Evolutionary conservation across 2,888 invertebrate genomes (phyloP).

Genomic region (Aporophyla nigra): DNA sequence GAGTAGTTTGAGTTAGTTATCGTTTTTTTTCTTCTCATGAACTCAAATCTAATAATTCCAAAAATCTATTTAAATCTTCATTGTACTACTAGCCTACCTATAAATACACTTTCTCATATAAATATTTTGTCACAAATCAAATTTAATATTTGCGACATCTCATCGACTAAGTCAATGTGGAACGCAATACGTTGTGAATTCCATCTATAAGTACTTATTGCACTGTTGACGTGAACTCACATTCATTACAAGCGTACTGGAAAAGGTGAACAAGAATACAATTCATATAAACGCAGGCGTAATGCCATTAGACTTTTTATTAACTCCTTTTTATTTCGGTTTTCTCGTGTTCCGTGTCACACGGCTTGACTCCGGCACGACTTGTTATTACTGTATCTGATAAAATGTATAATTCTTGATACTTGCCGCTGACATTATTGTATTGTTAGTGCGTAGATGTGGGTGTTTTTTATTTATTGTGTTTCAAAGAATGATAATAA

Average conservation of each 20-base stretch:
- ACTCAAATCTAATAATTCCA: no score
- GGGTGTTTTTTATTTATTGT: background rate
- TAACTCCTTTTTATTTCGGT: slow-evolving; percentile 12
- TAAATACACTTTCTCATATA: background rate
- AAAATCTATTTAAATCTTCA: no score
- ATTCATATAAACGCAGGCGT: slow-evolving; percentile 4
- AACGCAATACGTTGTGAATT: background rate
- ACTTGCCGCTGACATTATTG: background rate
- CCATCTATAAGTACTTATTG: background rate
- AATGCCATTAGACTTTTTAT: slow-evolving; percentile 23
- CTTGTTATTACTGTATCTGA: slow-evolving; percentile 3
- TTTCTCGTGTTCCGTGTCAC: slow-evolving; percentile 13
- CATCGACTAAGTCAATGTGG: background rate
- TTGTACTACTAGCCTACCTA: background rate
- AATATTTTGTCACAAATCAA: background rate
- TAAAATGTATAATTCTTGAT: slow-evolving; percentile 7
- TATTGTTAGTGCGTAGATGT: background rate
- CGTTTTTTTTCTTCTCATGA: no score
- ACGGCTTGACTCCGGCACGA: background rate
- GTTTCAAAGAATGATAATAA: background rate
- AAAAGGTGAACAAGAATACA: slow-evolving; percentile 4
- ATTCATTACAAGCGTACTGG: slow-evolving; percentile 2
- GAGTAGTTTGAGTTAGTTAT: no score
- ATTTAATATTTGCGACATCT: background rate
- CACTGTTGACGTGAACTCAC: background rate